Percentiles rank a stretch among this genome's conserved stretches.
Evolutionary conservation across 2,888 invertebrate species (phyloP).

Genomic region (Leptura quadrifasciata): DNA sequence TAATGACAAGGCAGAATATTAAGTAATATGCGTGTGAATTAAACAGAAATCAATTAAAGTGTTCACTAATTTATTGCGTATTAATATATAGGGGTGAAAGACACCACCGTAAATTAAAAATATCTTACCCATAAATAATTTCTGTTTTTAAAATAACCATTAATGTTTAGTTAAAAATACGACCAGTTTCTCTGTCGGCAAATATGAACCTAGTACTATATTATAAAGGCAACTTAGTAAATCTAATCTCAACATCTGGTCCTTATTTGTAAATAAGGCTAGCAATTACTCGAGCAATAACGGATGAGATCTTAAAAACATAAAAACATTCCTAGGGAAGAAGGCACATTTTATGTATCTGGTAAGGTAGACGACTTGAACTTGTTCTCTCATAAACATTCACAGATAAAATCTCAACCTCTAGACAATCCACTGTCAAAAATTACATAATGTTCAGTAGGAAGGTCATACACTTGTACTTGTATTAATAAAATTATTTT

Average conservation of each 20-base stretch:
- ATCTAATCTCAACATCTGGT: constrained; percentile 61
- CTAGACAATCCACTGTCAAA: constrained; percentile 33
- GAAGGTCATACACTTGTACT: neutral
- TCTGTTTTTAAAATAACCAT: constrained; percentile 33
- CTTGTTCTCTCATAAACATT: constrained; percentile 30
- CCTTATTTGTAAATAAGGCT: constrained; percentile 62
- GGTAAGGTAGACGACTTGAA: constrained; percentile 8
- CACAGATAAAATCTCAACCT: constrained; percentile 23
- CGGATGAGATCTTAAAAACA: constrained; percentile 48
- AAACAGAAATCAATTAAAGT: constrained; percentile 13
- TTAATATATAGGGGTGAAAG: neutral
- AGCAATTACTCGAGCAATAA: constrained; percentile 53
- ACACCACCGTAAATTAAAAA: constrained; percentile 8
- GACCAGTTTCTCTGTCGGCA: constrained; percentile 34
- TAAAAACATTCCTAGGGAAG: constrained; percentile 29
- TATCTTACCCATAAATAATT: constrained; percentile 35
- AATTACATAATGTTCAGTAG: constrained; percentile 24
- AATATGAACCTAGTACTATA: constrained; percentile 33
- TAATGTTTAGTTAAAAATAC: constrained; percentile 31
- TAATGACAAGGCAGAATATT: constrained; percentile 24
- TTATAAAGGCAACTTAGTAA: constrained; percentile 50
- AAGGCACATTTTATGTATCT: constrained; percentile 32
- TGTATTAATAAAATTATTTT: neutral
- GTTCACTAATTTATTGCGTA: constrained; percentile 1
- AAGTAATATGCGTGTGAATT: constrained; percentile 19